A percentile compares a stretch with the other conserved stretches of the same genome.
Evolutionary conservation across 2,797 vertebrate genomes (phyloP).

Genomic region (Lagodon rhomboides): DNA sequence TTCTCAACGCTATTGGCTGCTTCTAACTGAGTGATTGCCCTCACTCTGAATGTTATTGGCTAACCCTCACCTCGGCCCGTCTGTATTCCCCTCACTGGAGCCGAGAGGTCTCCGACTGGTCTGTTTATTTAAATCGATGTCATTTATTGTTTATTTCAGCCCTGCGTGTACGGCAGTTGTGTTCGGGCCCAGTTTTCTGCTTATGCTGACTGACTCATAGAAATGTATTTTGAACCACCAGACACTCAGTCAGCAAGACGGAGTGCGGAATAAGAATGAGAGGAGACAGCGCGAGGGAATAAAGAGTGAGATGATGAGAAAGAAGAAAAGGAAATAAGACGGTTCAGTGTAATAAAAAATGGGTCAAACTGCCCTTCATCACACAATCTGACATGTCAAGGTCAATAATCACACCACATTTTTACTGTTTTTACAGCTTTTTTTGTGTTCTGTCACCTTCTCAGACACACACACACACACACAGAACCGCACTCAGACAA

Average conservation of each 20-base stretch:
- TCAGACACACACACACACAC: slow-evolving; percentile 6
- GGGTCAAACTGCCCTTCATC: slow-evolving; percentile 5
- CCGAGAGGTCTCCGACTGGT: background rate
- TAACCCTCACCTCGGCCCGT: slow-evolving; percentile 7
- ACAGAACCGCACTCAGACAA: slow-evolving; percentile 4
- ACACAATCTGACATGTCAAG: slow-evolving; percentile 37
- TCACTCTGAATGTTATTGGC: slow-evolving; percentile 39
- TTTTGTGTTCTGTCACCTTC: slow-evolving; percentile 21
- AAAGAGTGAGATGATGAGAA: background rate
- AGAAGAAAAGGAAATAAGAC: background rate
- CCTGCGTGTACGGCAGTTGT: slow-evolving; percentile 8
- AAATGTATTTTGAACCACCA: slow-evolving; percentile 23
- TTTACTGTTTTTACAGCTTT: slow-evolving; percentile 29
- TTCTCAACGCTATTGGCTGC: slow-evolving; percentile 47
- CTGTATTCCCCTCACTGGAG: slow-evolving; percentile 30
- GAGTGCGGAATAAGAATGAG: slow-evolving; percentile 17
- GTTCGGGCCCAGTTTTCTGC: background rate
- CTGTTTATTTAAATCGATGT: slow-evolving; percentile 11
- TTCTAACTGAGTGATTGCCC: slow-evolving; percentile 48
- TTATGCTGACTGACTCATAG: background rate
- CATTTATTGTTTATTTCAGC: slow-evolving; percentile 10
- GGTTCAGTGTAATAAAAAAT: background rate
- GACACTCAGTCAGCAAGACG: slow-evolving; percentile 3
- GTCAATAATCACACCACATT: slow-evolving; percentile 40
- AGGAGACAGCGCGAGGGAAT: background rate